Conservation (phyloP, 2,797 vertebrate species). For the Phyllotis vaccarum region DNA sequence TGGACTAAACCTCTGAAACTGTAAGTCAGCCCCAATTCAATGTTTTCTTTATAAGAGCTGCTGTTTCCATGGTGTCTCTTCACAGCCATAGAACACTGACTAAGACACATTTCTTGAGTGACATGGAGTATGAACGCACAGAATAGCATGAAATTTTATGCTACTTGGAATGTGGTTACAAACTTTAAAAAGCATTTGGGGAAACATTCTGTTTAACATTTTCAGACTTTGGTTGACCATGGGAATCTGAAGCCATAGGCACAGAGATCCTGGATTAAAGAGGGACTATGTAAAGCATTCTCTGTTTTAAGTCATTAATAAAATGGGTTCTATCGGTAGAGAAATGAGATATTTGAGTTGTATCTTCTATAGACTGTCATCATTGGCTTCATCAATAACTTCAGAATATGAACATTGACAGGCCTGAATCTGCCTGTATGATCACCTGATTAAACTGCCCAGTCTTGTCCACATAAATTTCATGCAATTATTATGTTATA, state of each 20-base stretch:
- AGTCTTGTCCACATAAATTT: background rate
- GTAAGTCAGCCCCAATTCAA: background rate
- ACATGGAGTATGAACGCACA: no score
- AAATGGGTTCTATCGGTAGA: background rate
- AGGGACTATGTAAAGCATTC: background rate
- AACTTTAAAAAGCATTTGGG: background rate
- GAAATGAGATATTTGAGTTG: background rate
- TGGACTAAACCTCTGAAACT: background rate
- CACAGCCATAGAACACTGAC: background rate
- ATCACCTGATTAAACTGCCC: slow-evolving; percentile 32
- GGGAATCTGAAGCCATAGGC: background rate
- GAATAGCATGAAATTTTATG: no score
- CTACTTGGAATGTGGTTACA: background rate
- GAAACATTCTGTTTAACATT: background rate
- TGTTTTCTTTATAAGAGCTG: background rate
- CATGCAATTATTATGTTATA: slow-evolving; percentile 16
- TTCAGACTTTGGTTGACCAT: background rate
- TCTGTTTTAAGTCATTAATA: background rate
- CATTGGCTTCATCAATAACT: background rate
- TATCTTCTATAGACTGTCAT: background rate
- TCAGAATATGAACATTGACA: background rate
- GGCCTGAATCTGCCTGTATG: background rate
- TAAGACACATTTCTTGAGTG: background rate
- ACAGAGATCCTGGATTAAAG: background rate
- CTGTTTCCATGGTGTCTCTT: background rate